Evolutionary conservation across 92 coral and sea anemone genomes (phyloP).

Genomic region (Umimayanthus kanabou): DNA sequence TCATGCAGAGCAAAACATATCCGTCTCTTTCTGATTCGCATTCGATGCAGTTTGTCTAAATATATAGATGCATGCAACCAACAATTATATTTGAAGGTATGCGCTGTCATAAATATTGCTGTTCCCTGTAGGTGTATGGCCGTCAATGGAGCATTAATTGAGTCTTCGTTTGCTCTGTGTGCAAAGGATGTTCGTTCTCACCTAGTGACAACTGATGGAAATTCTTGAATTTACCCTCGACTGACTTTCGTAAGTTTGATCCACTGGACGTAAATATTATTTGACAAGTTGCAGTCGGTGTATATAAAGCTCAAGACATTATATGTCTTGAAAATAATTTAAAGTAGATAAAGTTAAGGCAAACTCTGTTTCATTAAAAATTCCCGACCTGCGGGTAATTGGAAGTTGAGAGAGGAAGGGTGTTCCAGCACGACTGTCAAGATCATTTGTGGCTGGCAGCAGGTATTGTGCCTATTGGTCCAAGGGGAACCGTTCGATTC

Average conservation of each 20-base stretch:
- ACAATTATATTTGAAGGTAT: background rate
- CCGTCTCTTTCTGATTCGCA: background rate
- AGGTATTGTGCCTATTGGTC: conserved; percentile 83
- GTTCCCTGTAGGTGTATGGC: background rate
- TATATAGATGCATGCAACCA: background rate
- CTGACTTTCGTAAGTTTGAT: background rate
- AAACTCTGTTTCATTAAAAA: conserved; percentile 15
- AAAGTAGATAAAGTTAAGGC: background rate
- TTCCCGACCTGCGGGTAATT: conserved; percentile 41
- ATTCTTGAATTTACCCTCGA: background rate
- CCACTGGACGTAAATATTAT: background rate
- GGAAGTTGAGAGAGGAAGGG: background rate
- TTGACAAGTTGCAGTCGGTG: background rate
- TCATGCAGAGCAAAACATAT: no score
- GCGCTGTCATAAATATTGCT: background rate
- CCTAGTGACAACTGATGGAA: background rate
- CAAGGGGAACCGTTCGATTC: conserved; percentile 92
- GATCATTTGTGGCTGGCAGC: conserved; percentile 31
- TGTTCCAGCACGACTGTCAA: background rate
- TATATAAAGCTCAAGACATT: background rate
- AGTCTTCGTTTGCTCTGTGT: background rate
- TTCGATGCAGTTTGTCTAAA: background rate
- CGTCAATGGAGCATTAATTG: background rate
- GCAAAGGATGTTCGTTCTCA: background rate
- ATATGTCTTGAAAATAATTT: background rate